phyloP scores from a whole-genome alignment of 2,888 invertebrate species.

The Neoascia interrupta region DNA sequence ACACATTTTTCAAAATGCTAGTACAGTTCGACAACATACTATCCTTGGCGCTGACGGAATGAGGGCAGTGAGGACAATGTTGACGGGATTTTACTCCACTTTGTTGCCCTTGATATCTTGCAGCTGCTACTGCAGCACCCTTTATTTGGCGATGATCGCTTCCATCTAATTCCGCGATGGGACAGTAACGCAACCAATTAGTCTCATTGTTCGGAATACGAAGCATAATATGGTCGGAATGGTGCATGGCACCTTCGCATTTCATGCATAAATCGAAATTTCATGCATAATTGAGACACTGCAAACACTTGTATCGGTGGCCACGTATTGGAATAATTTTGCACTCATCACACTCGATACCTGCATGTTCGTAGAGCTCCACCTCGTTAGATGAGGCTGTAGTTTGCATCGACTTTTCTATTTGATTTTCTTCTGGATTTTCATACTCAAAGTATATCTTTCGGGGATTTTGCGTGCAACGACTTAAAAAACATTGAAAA shows the following conservation, averaged over 20 bases:
- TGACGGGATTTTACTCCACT: constrained; percentile 45
- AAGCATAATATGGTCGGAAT: constrained; percentile 89
- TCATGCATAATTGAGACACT: constrained; percentile 89
- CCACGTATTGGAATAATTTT: constrained; percentile 83
- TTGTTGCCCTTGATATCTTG: constrained; percentile 17
- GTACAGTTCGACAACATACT: too few species aligned
- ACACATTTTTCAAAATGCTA: constrained; percentile 75
- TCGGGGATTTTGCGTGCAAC: too few species aligned
- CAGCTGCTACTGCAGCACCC: constrained; percentile 39
- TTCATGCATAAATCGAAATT: constrained; percentile 89
- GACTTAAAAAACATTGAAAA: too few species aligned
- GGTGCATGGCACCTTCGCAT: constrained; percentile 86
- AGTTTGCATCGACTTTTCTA: too few species aligned
- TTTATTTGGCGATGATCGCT: constrained; percentile 64
- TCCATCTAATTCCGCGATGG: constrained; percentile 54
- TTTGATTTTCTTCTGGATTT: too few species aligned
- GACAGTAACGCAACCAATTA: constrained; percentile 33
- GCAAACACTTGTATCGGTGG: constrained; percentile 91
- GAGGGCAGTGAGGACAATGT: constrained; percentile 69
- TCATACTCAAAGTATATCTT: too few species aligned
- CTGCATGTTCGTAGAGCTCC: constrained; percentile 82
- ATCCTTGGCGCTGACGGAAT: constrained; percentile 9
- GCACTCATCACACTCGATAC: constrained; percentile 88
- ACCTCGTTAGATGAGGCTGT: too few species aligned
- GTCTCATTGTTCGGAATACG: constrained; percentile 82